A percentile compares a stretch with the other conserved stretches of the same genome.
Evolutionary conservation across 2,888 invertebrate species (phyloP).

Genomic region (Torymus tubicola): DNA sequence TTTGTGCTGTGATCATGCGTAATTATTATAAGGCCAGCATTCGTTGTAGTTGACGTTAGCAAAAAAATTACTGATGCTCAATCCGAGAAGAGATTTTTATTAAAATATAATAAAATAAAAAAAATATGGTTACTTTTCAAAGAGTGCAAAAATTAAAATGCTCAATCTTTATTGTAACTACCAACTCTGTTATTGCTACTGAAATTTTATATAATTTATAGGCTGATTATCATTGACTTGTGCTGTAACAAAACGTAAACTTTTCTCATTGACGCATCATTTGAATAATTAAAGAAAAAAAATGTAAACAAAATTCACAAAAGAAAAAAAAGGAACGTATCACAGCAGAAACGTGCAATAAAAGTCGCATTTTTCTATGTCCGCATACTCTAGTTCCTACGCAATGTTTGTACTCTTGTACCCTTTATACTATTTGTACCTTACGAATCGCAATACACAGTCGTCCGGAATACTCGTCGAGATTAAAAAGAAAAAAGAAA

Average conservation of each 20-base stretch:
- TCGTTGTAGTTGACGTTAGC: neutral
- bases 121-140: too few species aligned
- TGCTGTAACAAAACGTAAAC: neutral
- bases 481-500: slow-evolving; percentile 49
- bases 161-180: too few species aligned
- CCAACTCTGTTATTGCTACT: too few species aligned
- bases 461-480: slow-evolving; percentile 74
- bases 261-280: slow-evolving; percentile 19
- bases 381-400: slow-evolving; percentile 76
- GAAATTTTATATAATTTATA: neutral
- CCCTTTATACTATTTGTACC: slow-evolving; percentile 76
- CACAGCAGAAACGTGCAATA: slow-evolving; percentile 48
- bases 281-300: neutral
- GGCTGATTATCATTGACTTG: neutral
- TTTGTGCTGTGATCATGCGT: slow-evolving; percentile 53
- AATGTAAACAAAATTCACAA: neutral
- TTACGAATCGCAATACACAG: slow-evolving; percentile 76
- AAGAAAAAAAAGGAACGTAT: slow-evolving; percentile 15
- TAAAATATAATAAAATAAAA: too few species aligned
- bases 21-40: neutral
- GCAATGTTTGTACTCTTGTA: slow-evolving; percentile 76
- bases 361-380: slow-evolving; percentile 71
- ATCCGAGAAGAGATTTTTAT: neutral
- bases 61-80: slow-evolving; percentile 18
- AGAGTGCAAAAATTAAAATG: too few species aligned